Evolutionary conservation across 2,888 invertebrate species (phyloP).

Genomic region (Himalopsyche japonica): DNA sequence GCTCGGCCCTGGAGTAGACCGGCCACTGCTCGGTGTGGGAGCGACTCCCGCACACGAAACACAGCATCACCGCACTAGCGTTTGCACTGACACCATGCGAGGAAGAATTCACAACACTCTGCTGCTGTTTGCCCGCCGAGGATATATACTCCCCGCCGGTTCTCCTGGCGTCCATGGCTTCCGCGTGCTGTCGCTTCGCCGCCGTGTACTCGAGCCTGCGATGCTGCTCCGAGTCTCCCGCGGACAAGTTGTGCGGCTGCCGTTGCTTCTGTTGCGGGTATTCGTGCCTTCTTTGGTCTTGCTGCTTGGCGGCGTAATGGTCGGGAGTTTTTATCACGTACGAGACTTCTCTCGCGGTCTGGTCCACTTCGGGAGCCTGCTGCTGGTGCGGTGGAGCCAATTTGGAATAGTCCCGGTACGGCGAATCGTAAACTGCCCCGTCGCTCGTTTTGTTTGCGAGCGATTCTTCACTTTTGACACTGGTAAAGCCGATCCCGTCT

Average conservation of each 20-base stretch:
- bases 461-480: constrained; percentile 9
- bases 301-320: constrained; percentile 15
- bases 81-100: neutral
- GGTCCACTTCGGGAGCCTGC: neutral
- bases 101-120: neutral
- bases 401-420: constrained; percentile 32
- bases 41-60: constrained; percentile 75
- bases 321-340: constrained; percentile 33
- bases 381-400: neutral
- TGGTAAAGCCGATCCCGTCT: constrained; percentile 10
- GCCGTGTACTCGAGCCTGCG: constrained; percentile 4
- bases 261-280: constrained; percentile 41
- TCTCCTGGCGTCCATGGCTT: constrained; percentile 5
- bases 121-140: neutral
- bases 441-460: constrained; percentile 12
- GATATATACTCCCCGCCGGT: neutral
- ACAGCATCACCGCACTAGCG: constrained; percentile 46
- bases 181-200: constrained; percentile 2
- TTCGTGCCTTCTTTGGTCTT: constrained; percentile 42
- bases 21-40: constrained; percentile 66
- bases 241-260: neutral
- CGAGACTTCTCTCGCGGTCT: constrained; percentile 3
- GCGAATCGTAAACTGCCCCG: constrained; percentile 32
- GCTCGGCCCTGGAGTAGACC: constrained; percentile 68
- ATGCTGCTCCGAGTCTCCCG: neutral